Conservation (phyloP, 2,888 invertebrate species). For the Leptarthrus brevirostris region DNA sequence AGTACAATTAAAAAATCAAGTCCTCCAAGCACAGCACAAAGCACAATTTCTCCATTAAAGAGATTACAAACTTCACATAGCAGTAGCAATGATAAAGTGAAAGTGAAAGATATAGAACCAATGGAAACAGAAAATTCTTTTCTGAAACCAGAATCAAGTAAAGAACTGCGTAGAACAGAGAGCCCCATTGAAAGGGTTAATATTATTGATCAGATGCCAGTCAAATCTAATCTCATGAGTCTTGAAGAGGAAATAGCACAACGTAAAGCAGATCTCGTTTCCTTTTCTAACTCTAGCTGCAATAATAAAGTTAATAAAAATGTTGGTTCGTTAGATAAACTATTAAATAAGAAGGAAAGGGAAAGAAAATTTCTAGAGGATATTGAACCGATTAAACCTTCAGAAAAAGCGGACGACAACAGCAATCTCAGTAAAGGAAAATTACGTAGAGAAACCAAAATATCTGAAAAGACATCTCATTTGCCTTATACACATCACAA, state of each 20-base stretch:
- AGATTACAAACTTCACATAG: not conserved
- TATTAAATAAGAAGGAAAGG: constrained; percentile 70
- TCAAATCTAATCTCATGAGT: constrained; percentile 54
- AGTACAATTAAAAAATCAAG: constrained; percentile 15
- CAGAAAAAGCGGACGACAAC: not conserved
- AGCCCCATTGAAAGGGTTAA: not conserved
- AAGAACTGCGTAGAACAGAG: not conserved
- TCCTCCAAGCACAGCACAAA: constrained; percentile 25
- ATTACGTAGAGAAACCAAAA: not conserved
- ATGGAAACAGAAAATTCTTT: not conserved
- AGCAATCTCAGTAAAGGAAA: constrained; percentile 12
- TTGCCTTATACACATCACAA: not conserved
- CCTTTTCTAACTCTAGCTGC: constrained; percentile 53
- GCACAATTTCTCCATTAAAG: constrained; percentile 11
- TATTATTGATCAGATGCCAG: not conserved
- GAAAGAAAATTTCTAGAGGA: constrained; percentile 60
- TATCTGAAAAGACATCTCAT: not conserved
- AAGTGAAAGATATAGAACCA: not conserved
- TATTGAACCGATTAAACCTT: not conserved
- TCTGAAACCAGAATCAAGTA: not conserved
- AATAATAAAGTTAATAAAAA: constrained; percentile 65
- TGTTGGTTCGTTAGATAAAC: constrained; percentile 70
- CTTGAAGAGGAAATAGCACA: constrained; percentile 64
- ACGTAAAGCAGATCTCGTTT: constrained; percentile 61
- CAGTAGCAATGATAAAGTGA: not conserved